Conservation (phyloP, 2,113 vertebrate genomes). For the Podilymbus podiceps region DNA sequence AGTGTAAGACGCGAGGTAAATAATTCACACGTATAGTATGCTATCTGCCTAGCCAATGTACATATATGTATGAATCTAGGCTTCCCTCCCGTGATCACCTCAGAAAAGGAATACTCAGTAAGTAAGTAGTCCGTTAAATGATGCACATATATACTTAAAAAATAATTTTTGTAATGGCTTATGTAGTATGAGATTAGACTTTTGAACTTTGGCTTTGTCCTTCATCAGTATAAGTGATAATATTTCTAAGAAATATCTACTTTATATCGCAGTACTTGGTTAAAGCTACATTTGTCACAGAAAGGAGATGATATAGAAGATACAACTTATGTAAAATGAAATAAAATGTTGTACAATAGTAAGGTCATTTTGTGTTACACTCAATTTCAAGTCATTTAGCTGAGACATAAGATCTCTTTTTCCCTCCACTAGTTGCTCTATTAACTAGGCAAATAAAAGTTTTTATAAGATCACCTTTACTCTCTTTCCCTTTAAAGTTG, state of each 20-base stretch:
- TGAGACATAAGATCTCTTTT: not conserved
- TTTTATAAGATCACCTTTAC: not conserved
- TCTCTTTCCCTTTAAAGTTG: not conserved
- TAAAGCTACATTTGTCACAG: not conserved
- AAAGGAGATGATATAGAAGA: not conserved
- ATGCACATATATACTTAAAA: not conserved
- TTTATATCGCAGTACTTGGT: not conserved
- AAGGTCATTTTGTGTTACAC: not conserved
- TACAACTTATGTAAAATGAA: not conserved
- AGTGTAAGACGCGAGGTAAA: not conserved
- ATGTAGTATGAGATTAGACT: not conserved
- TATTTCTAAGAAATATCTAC: not conserved
- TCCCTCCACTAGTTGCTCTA: not conserved
- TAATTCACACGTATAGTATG: not conserved
- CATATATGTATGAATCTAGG: not conserved
- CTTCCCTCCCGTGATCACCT: not conserved
- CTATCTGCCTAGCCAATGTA: not conserved
- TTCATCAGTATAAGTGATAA: not conserved
- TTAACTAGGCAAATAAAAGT: not conserved
- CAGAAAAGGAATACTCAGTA: not conserved
- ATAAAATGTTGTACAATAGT: not conserved
- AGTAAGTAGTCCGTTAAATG: not conserved
- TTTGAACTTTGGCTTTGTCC: not conserved
- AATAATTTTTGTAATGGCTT: not conserved
- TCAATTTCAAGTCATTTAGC: not conserved